phyloP scores from a whole-genome alignment of 2,888 invertebrate genomes.

The Aleiodes alternator region DNA sequence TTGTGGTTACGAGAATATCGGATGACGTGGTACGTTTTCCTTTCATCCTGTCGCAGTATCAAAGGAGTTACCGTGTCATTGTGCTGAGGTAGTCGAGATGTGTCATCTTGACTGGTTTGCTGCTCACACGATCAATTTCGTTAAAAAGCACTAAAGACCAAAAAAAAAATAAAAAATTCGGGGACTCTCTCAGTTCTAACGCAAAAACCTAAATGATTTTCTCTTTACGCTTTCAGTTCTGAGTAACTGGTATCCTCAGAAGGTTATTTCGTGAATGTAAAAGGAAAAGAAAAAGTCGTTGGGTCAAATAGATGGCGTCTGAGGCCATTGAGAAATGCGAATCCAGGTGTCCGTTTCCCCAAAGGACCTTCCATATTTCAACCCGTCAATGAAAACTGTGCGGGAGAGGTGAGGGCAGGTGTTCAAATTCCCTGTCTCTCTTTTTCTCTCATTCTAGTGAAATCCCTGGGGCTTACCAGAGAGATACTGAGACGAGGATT shows the following conservation, averaged over 20 bases:
- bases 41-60: slow-evolving; percentile 53
- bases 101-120: slow-evolving; percentile 48
- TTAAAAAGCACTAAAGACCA: not conserved
- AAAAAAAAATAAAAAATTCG: slow-evolving; percentile 28
- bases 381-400: slow-evolving; percentile 62
- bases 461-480: not conserved
- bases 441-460: not conserved
- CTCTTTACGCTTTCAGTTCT: not conserved
- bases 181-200: not conserved
- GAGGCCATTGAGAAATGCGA: slow-evolving; percentile 57
- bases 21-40: slow-evolving; percentile 60
- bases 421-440: slow-evolving; percentile 54
- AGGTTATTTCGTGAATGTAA: not conserved
- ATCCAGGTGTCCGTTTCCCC: slow-evolving; percentile 64
- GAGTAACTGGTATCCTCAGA: not conserved
- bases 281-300: slow-evolving; percentile 7
- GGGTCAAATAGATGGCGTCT: slow-evolving; percentile 28
- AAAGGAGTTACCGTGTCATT: slow-evolving; percentile 64
- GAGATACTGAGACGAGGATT: slow-evolving; percentile 22
- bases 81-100: slow-evolving; percentile 46
- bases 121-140: not conserved
- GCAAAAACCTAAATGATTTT: slow-evolving; percentile 1
- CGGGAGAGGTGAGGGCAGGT: slow-evolving; percentile 64
- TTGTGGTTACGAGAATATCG: slow-evolving; percentile 51
- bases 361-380: slow-evolving; percentile 65